Evolutionary conservation across 2,113 vertebrate genomes (phyloP), one percentile per base, ranked within the genome.

Genomic region (Oxyruncus cristatus): DNA sequence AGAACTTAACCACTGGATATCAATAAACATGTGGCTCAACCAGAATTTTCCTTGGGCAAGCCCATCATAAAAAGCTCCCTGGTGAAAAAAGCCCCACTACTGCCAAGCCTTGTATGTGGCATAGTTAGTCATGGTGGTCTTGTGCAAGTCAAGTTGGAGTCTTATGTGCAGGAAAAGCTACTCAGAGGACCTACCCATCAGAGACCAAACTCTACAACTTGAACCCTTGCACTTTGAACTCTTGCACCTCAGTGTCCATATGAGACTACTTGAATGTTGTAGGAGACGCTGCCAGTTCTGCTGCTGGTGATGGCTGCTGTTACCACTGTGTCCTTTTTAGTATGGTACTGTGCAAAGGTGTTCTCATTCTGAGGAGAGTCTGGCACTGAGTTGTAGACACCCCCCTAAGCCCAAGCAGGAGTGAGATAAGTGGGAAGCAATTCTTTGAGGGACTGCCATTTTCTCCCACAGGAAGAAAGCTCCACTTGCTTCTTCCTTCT

Each of bases 91-190:
- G 10, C 3, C 18, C 18, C 20, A 26, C 30, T 63, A 26, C 33
- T 59, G 13, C 33, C 37, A 44, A 78, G 19, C 16, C 16, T 24
- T 81, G 53, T 24, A 6, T 42, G 16, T 47, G 59, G 37, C 35
- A 22, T 28, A 41, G 12, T 50, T 33, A 58, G 26, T 52, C 10
- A 2, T 32, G 37, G 20, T 80, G 37, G 20, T 9, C 26, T 73
- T 8, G 0, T 42, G 42, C 30, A 41, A 33, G 41, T 23, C 0
- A 0, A 7, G 12, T 0, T 73, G 65, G 35, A 26, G 39, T 53
- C 55, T 58, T 1, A 0, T 23, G 12, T 12, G 14, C 22, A 84
- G 50, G 23, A 92, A 53, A 62, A 89, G 8, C 42, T 67, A 6
- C 12, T 33, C 21, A 30, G n/a, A 44, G 30, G 52, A 14, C n/a